Evolutionary conservation across 2,113 vertebrate genomes (phyloP).

Genomic region (Platycercus adscitus): DNA sequence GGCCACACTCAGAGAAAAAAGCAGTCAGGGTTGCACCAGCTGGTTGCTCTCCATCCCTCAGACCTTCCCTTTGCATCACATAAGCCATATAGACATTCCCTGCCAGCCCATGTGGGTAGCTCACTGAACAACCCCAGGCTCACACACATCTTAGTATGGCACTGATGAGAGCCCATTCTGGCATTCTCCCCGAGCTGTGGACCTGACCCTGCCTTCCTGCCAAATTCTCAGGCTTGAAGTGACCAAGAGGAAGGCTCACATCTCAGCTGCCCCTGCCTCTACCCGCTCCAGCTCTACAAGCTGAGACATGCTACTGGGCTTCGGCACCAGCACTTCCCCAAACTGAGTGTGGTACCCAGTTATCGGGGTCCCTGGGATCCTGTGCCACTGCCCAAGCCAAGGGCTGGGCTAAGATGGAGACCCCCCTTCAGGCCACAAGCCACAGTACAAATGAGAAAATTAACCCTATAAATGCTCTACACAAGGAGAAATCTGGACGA

Average conservation of each 20-base stretch:
- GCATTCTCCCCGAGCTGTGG: neutral
- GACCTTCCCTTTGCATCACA: neutral
- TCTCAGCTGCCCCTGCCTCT: neutral
- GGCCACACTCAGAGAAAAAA: neutral
- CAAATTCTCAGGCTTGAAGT: neutral
- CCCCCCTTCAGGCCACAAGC: neutral
- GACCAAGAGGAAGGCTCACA: neutral
- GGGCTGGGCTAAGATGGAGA: neutral
- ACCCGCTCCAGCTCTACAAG: neutral
- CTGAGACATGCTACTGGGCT: neutral
- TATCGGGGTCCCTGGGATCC: rapidly evolving
- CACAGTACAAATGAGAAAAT: neutral
- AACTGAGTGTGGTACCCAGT: neutral
- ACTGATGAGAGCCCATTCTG: rapidly evolving
- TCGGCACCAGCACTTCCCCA: neutral
- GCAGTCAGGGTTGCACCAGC: neutral
- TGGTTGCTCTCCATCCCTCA: neutral
- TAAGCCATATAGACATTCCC: neutral
- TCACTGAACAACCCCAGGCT: neutral
- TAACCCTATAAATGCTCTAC: neutral
- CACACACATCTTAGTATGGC: rapidly evolving
- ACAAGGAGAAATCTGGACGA: neutral
- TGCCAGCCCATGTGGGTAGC: rapidly evolving
- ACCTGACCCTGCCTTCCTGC: neutral
- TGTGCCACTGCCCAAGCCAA: neutral